These are phyloP conservation scores for Salvator merianae DNA, from an alignment of 2,113 vertebrate genomes.

Conservation along the genomic window DNA sequence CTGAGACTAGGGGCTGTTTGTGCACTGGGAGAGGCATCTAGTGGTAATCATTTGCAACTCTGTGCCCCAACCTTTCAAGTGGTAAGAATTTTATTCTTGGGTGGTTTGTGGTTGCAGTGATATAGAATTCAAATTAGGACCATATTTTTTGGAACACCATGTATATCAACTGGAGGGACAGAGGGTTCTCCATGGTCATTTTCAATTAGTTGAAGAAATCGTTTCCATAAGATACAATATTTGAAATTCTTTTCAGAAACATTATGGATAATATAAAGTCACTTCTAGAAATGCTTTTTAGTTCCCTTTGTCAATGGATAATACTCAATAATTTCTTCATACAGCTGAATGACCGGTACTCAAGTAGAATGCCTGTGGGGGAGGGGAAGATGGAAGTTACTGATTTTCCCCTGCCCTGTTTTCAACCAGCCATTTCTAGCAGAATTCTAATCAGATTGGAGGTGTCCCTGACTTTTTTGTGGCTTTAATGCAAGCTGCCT, in stretches of 20 bases:
- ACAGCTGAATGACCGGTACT: not conserved
- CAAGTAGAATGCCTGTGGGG: not conserved
- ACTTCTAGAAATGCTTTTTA: slow-evolving; percentile 35
- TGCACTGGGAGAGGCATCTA: no score
- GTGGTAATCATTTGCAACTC: no score
- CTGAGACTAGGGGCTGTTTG: no score
- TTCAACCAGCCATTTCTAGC: not conserved
- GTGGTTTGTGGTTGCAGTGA: no score
- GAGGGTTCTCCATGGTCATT: slow-evolving; percentile 26
- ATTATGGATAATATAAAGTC: slow-evolving; percentile 33
- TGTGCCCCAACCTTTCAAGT: no score
- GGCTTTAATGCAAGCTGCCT: slow-evolving; percentile 1
- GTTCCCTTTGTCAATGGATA: not conserved
- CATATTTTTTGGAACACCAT: no score
- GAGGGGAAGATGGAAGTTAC: not conserved
- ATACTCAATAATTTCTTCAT: not conserved
- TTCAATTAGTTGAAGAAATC: slow-evolving; percentile 35
- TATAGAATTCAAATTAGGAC: no score
- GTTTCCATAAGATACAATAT: slow-evolving; percentile 42
- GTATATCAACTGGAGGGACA: no score
- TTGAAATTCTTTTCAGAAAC: slow-evolving; percentile 7
- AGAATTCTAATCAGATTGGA: not conserved
- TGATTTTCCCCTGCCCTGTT: not conserved
- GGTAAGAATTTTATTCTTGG: no score
- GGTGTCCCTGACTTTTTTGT: slow-evolving; percentile 5